Percentiles rank a stretch among this genome's conserved stretches.
Conservation (phyloP, 1,140 invertebrate species). For the Grapholita molesta region DNA sequence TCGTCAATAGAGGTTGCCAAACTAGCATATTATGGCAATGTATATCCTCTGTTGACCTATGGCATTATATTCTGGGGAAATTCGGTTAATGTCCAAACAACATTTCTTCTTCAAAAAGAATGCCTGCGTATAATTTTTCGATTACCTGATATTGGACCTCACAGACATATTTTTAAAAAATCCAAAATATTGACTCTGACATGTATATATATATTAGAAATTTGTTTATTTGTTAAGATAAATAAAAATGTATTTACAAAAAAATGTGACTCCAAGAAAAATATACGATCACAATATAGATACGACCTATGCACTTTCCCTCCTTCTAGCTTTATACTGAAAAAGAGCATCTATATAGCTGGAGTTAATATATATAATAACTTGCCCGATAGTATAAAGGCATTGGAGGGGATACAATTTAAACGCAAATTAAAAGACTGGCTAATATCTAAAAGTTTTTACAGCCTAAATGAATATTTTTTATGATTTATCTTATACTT, state of each 20-base stretch:
- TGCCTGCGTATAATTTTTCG: neutral
- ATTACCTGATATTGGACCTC: neutral
- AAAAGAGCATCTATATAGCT: too few relatives aligned
- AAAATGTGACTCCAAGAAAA: neutral
- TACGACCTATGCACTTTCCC: neutral
- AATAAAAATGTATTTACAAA: neutral
- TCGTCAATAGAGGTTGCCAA: neutral
- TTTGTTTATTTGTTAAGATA: neutral
- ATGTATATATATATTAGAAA: neutral
- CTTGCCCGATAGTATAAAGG: too few relatives aligned
- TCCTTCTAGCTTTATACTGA: too few relatives aligned
- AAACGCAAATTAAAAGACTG: too few relatives aligned
- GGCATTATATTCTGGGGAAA: neutral
- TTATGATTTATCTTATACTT: too few relatives aligned
- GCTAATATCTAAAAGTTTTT: too few relatives aligned
- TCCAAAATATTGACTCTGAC: neutral
- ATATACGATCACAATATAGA: neutral
- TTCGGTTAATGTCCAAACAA: neutral
- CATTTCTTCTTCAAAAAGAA: neutral
- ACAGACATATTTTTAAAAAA: neutral
- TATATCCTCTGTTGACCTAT: neutral
- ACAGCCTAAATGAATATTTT: too few relatives aligned
- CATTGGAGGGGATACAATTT: too few relatives aligned
- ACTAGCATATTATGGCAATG: neutral
- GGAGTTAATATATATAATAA: too few relatives aligned